phyloP scores from a whole-genome alignment of 2,797 vertebrate species.

The Sylvia borin region DNA sequence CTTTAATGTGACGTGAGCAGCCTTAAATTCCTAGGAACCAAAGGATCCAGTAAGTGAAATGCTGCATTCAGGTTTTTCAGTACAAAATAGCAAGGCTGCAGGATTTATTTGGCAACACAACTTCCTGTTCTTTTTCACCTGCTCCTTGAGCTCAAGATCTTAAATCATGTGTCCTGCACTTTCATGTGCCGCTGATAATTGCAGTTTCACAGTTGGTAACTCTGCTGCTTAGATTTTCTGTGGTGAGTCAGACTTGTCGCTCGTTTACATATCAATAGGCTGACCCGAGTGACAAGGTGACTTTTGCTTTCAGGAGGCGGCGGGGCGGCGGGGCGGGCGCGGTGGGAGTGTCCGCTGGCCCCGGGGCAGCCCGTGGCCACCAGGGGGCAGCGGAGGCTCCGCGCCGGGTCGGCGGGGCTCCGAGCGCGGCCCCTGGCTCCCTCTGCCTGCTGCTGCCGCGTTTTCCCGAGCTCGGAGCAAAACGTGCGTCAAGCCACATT shows the following conservation, averaged over 20 bases:
- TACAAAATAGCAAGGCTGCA: neutral
- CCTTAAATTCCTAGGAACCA: neutral
- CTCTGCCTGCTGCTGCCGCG: neutral
- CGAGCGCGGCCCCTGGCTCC: neutral
- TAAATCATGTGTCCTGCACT: neutral
- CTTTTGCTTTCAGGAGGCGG: neutral
- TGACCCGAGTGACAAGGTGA: neutral
- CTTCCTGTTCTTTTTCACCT: neutral
- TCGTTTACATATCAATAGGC: neutral
- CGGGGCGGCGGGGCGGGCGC: neutral
- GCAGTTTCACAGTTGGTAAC: neutral
- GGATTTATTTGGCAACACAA: neutral
- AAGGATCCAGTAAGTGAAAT: neutral
- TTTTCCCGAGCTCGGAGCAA: neutral
- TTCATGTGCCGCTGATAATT: neutral
- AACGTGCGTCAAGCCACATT: rapidly evolving
- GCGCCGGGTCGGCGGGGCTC: neutral
- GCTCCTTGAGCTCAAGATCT: neutral
- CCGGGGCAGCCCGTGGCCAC: neutral
- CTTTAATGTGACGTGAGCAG: neutral
- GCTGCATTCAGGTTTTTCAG: neutral
- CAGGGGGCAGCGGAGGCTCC: neutral
- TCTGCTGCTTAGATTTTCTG: neutral
- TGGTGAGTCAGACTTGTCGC: neutral
- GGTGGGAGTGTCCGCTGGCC: neutral